Conservation (phyloP, 2,888 invertebrate species). For the Tethea ocularis region DNA sequence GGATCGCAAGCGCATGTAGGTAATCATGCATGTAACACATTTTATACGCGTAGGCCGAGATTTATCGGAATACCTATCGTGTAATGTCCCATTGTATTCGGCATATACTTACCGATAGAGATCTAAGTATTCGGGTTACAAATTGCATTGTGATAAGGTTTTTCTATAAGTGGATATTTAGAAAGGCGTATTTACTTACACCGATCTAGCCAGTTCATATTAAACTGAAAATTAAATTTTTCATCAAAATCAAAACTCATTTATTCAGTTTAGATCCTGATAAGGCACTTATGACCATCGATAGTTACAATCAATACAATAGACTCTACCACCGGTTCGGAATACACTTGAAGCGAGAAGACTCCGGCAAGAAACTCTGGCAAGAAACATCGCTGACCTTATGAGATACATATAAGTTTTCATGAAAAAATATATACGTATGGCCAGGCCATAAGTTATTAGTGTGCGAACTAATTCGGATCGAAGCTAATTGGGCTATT, state of each 20-base stretch:
- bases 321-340: no score
- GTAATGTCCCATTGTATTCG: constrained; percentile 64
- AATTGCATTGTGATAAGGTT: constrained; percentile 44
- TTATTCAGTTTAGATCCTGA: no score
- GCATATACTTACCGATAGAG: constrained; percentile 47
- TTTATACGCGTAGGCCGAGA: constrained; percentile 55
- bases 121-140: constrained; percentile 57
- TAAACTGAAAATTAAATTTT: no score
- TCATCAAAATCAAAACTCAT: no score
- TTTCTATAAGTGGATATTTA: constrained; percentile 29
- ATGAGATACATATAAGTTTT: not conserved
- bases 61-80: constrained; percentile 53
- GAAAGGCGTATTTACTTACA: constrained; percentile 20
- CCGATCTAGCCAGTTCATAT: not conserved
- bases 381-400: not conserved
- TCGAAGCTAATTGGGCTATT: not conserved
- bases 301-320: no score
- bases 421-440: not conserved
- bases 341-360: no score
- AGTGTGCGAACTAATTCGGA: not conserved
- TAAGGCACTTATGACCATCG: no score
- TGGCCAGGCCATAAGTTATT: not conserved
- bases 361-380: no score
- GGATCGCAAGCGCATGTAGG: constrained; percentile 52
- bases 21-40: constrained; percentile 44